phyloP scores from a whole-genome alignment of 2,113 vertebrate species.

The Chionis minor region DNA sequence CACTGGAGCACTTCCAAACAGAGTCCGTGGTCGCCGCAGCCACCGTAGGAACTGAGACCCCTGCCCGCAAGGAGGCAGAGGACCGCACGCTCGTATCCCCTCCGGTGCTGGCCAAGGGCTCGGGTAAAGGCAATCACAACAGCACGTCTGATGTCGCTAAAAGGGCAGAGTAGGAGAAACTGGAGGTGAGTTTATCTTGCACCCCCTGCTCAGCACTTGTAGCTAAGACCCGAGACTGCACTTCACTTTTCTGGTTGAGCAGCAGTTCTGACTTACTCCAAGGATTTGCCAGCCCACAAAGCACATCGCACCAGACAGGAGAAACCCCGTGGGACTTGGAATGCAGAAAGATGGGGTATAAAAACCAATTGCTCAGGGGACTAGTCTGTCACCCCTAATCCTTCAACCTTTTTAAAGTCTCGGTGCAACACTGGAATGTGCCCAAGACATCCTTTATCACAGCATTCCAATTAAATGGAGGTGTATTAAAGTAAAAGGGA shows the following conservation, averaged over 20 bases:
- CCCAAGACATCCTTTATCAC: neutral
- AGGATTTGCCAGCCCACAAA: neutral
- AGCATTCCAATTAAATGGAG: neutral
- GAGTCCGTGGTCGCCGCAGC: neutral
- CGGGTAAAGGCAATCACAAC: neutral
- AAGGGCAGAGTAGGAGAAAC: neutral
- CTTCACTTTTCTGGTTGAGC: neutral
- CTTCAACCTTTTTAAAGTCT: neutral
- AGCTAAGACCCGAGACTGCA: neutral
- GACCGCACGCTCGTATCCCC: fast-evolving
- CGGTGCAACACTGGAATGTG: fast-evolving
- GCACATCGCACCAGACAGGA: neutral
- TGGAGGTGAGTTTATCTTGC: neutral
- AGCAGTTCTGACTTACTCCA: neutral
- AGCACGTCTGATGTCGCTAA: neutral
- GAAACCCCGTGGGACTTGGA: neutral
- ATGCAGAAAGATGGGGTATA: neutral
- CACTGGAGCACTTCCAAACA: fast-evolving
- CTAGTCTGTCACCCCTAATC: neutral
- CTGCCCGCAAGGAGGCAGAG: neutral
- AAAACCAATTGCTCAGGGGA: neutral
- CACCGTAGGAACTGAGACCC: fast-evolving
- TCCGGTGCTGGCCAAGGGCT: fast-evolving
- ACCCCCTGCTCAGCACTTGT: neutral
- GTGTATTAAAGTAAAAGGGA: neutral